Conservation (phyloP, 2,888 invertebrate species). For the Drosophila demipolita region DNA sequence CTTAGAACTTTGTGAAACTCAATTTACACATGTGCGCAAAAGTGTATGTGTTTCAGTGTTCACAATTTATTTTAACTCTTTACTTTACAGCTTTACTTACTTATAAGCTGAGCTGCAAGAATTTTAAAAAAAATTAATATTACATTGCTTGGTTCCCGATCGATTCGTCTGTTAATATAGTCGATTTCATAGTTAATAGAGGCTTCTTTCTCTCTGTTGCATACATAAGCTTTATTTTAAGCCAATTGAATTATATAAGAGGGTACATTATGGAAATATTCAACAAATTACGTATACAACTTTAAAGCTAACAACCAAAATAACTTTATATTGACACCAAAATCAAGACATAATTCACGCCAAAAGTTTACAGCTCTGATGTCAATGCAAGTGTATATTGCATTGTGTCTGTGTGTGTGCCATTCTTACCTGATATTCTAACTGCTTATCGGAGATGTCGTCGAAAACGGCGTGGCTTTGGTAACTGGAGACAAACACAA, state of each 20-base stretch:
- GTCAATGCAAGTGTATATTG: conserved; percentile 7
- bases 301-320: not conserved
- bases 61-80: not conserved
- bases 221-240: not conserved
- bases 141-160: not conserved
- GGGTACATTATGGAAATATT: not conserved
- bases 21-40: conserved; percentile 10
- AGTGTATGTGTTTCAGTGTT: not conserved
- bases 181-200: not conserved
- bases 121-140: not conserved
- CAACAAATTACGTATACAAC: not conserved
- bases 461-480: conserved; percentile 56
- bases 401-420: conserved; percentile 8
- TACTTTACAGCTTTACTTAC: not conserved
- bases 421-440: conserved; percentile 60
- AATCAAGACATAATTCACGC: not conserved
- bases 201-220: not conserved
- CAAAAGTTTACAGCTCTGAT: conserved; percentile 3
- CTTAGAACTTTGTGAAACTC: conserved; percentile 40
- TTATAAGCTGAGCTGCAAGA: not conserved
- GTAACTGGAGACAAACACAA: conserved; percentile 60
- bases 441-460: conserved; percentile 62
- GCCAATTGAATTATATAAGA: not conserved
- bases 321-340: not conserved
- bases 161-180: not conserved